Evolutionary conservation across 2,113 vertebrate species (phyloP), one percentile per base, ranked within the genome.

Genomic region (Athene cunicularia): DNA sequence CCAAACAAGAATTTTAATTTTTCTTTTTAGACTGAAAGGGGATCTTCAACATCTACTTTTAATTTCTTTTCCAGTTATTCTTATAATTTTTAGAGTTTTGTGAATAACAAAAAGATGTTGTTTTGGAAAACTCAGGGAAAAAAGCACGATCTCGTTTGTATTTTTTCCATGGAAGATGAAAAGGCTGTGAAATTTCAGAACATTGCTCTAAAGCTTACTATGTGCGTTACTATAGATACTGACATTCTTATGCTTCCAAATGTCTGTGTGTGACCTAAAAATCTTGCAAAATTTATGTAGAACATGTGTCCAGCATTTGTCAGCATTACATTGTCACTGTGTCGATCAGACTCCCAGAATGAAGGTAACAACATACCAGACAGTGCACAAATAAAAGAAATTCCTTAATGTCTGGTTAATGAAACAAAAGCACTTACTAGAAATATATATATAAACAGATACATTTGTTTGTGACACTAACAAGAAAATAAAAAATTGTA

Each of bases 301-400:
- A 98, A 98, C 98, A 98, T 98, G 94, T 96, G 98, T 11, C 98
- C 98, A 18, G 92, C 66, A 50, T 90, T 97, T 22, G 98, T 98
- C 80, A 98, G 94, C 98, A 98, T 98, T 47, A 98, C 98, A 81
- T 98, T 98, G 96, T 98, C 98, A 18, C 97, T 98, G 89, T 98
- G 98, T 18, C 98, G 95, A 84, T 98, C 98, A 98, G 30, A 98
- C 96, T 49, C 98, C 98, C 94, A 98, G 82, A 86, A 98, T 95
- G 90, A 98, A 98, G 4, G 98, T 98, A 32, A 97, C 98, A 73
- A 98, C 98, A 82, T 98, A 98, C 98, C 98, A 98, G 45, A 98
- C 98, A 62, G 98, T 98, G 1, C 98, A 98, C 80, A 98, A 98
- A 58, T 94, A 95, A 49, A 98, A 97, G 80, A 98, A 98, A 93